Evolutionary conservation across 2,113 vertebrate species (phyloP), one percentile per base, ranked within the genome.

Genomic region (Circaetus gallicus): DNA sequence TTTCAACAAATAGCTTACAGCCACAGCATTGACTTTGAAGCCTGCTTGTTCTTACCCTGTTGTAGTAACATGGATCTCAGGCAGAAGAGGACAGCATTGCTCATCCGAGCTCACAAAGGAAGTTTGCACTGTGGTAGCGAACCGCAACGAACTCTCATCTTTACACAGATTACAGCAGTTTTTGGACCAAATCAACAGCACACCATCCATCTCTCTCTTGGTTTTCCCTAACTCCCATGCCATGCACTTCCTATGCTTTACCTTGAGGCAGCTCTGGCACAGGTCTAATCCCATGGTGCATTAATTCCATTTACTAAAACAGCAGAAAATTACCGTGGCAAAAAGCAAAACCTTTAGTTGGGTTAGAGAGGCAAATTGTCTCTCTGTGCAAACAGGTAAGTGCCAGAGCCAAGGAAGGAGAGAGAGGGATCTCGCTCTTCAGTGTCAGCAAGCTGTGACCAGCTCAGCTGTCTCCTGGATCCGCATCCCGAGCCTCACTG

Each of bases 51-150:
- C 38, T 70, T 58, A 53, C 10, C 6, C 14, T 32, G 6, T 0
- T 45, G 13, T 38, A 55, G 31, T 21, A 52, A 69, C 21, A 22
- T 0, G 1, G 26, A 45, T 11, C 24, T 81, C 0, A 0, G 16
- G 21, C 34, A 82, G 61, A 55, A 82, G 38, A 63, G 7, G 4
- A 56, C 0, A 0, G 17, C 11, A 7, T 13, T 43, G 16, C 34
- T 53, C 32, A 26, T 8, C 36, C 10, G 32, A 65, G 24, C 11
- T 49, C 36, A 56, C 3, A 9, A 6, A 3, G 3, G 25, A 86
- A 89, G 10, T n/a, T 26, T 34, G 18, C 49, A 16, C 8, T 18
- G 16, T 11, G 6, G 25, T 14, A 72, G 32, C 63, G 12, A 89
- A 67, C 43, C 0, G 1, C 25, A 65, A 13, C 1, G 1, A 26